Evolutionary conservation across 2,113 vertebrate genomes (phyloP).

Genomic region (Gymnobelideus leadbeateri): DNA sequence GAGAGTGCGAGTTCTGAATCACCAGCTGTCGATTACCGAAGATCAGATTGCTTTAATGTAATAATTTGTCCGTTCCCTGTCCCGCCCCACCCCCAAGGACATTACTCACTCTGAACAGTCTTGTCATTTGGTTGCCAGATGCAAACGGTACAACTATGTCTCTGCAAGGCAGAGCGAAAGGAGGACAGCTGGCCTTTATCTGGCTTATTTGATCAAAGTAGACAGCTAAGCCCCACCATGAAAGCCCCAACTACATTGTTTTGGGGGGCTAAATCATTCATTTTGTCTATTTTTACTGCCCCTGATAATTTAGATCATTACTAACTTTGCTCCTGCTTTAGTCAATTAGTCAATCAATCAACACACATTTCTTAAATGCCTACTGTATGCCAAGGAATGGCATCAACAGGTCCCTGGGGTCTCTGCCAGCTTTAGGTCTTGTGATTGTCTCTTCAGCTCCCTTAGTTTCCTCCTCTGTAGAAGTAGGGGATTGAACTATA

Average conservation of each 20-base stretch:
- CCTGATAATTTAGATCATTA: not conserved
- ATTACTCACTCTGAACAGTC: conserved; percentile 49
- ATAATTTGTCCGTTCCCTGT: conserved; percentile 32
- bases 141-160: conserved; percentile 55
- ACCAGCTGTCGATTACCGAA: conserved; percentile 71
- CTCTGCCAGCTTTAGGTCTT: too few species aligned
- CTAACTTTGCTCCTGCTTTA: not conserved
- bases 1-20: conserved; percentile 59
- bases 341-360: not conserved
- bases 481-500: not conserved
- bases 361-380: not conserved
- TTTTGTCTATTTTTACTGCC: not conserved
- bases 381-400: not conserved
- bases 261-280: not conserved
- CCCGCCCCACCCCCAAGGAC: conserved; percentile 46
- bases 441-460: not conserved
- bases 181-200: conserved; percentile 54
- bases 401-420: too few species aligned
- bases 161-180: not conserved
- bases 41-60: conserved; percentile 63
- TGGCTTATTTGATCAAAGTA: conserved; percentile 30
- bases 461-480: not conserved
- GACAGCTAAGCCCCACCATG: not conserved
- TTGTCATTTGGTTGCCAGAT: conserved; percentile 59
- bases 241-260: rapidly evolving